Base-by-base conservation (phyloP, 2,888 invertebrate genomes). In the Rhodophaea formosa region DNA sequence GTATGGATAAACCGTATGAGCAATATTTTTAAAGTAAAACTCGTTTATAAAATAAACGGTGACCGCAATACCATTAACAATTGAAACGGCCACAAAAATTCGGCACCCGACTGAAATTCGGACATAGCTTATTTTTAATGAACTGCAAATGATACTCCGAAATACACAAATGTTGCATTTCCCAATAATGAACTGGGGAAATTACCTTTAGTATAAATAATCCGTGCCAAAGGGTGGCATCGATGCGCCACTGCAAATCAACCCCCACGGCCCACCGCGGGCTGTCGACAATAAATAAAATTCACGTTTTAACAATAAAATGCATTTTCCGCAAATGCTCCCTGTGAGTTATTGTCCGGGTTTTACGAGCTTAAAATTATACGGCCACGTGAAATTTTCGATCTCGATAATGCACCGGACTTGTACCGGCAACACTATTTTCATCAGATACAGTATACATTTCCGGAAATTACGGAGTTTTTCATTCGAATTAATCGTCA, bases 241-340 rank as follows among this genome's bases (percentile, higher is more conserved):
- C 90, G 88, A 88, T 86, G 82, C 82, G 79, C 82, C 83, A 86
- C 87, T 84, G 89, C 90, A 91, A 90, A 91, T 90, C 90, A 88
- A 80, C 81, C 74, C 70, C 73, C 69, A 70, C 79, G 80, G 62
- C 71, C 77, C 70, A 76, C 82, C 84, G 80, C 80, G 78, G 80
- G 79, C 84, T 87, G 90, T 90, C 88, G 86, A 77, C 88, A 80
- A 90, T 91, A 91, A 90, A 90, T 90, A 91, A 91, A 91, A 90
- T 91, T 91, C 90, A 90, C 90, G 90, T 90, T 90, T 91, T 90
- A 91, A 90, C 90, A 91, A 91, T 91, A 91, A 91, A 91, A 90
- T 91, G 90, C 89, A 90, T 91, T 90, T 91, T 90, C 91, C 90
- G 89, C 90, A 90, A 91, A 91, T 90, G 90, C 88, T 88, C 79